Evolutionary conservation across 2,797 vertebrate species (phyloP), one percentile per base, ranked within the genome.

Genomic region (Ceyx erithaca): DNA sequence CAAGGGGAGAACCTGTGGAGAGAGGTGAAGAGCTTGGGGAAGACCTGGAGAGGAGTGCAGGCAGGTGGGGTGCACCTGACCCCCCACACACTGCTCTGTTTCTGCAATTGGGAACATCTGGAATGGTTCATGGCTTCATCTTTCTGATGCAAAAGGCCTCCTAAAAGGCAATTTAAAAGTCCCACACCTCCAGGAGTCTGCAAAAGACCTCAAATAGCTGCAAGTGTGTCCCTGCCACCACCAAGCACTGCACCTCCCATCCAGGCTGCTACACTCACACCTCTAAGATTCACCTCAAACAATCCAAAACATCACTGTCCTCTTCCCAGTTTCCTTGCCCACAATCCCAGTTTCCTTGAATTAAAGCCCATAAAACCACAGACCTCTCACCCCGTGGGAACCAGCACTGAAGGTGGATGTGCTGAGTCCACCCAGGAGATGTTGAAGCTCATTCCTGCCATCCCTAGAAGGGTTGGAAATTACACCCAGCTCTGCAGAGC

Each of bases 171-270:
- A 15, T 3, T 30, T 43, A 19, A 30, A 41, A 70, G 22, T 14
- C 12, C 5, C 14, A 22, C 7, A 1, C 17, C 31, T 41, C 37
- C 21, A 66, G n/a, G 3, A 12, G 33, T 90, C 37, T 40, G 26
- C 26, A 55, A 16, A 67, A 75, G 17, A 10, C 21, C 46, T 46
- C 9, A 0, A 17, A 43, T 11, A n/a, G 21, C 40, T 59, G 30
- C 15, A 63, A 10, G 9, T 0, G 1, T 0, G 1, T 28, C 45
- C 35, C 67, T 51, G 23, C 7, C n/a, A 31, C 25, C 5, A 0
- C n/a, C 61, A 31, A 48, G 40, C 59, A 30, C n/a, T 3, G 2
- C 51, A 37, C 0, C 22, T n/a, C 49, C 48, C 1, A 0, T 4
- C 45, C 51, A 17, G 35, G 9, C 58, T 55, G 30, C 52, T n/a